phyloP scores from a whole-genome alignment of 2,113 vertebrate species.

The Phalacrocorax aristotelis region DNA sequence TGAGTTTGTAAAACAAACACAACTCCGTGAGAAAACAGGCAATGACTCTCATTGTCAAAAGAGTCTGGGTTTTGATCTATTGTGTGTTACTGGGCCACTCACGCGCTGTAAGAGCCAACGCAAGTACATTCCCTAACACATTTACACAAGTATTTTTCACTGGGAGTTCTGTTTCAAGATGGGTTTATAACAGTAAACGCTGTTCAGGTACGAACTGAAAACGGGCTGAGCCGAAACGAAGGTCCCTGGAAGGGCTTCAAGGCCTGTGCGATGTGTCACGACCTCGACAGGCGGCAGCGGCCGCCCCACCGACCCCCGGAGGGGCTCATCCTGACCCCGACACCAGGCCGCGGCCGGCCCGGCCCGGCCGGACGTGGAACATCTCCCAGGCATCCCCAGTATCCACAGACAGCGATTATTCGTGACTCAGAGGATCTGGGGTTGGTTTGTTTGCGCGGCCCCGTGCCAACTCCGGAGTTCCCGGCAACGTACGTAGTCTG shows the following conservation, averaged over 20 bases:
- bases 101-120: background rate
- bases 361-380: background rate
- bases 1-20: background rate
- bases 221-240: background rate
- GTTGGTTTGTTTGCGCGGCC: slow-evolving; percentile 9
- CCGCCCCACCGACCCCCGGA: background rate
- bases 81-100: background rate
- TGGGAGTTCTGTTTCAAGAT: background rate
- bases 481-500: background rate
- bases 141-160: background rate
- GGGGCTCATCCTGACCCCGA: background rate
- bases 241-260: background rate
- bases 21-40: background rate
- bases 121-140: background rate
- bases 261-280: slow-evolving; percentile 24
- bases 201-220: background rate
- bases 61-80: background rate
- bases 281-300: background rate
- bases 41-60: background rate
- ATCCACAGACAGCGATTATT: background rate
- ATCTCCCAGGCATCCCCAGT: background rate
- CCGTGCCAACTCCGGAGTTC: slow-evolving; percentile 38
- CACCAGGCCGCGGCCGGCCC: background rate
- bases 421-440: slow-evolving; percentile 41
- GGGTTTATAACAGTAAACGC: background rate